Evolutionary conservation across 2,113 vertebrate genomes (phyloP).

Genomic region (Platanista minor): DNA sequence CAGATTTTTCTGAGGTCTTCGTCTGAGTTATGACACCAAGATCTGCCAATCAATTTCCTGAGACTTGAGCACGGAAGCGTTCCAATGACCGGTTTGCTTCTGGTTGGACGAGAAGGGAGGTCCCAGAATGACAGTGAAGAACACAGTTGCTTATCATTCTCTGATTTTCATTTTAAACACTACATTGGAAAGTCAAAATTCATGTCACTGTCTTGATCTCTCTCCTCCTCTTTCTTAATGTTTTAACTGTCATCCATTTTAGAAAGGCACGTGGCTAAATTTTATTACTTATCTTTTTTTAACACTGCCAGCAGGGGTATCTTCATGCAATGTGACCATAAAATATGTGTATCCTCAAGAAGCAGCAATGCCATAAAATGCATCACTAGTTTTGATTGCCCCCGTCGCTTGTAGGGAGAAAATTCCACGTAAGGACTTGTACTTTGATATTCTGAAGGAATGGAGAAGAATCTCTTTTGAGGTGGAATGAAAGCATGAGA

Average conservation of each 20-base stretch:
- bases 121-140: not conserved
- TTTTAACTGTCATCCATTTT: not conserved
- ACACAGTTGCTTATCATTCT: not conserved
- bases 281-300: slow-evolving; percentile 59
- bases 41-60: too few species aligned
- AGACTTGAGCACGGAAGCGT: not conserved
- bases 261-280: slow-evolving; percentile 30
- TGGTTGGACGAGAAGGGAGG: not conserved
- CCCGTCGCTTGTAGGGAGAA: slow-evolving; percentile 47
- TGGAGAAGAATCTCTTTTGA: slow-evolving; percentile 37
- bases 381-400: slow-evolving; percentile 69
- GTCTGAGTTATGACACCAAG: not conserved
- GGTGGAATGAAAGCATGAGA: slow-evolving; percentile 24
- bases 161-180: not conserved
- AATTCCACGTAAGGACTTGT: slow-evolving; percentile 37
- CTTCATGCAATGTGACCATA: slow-evolving; percentile 66
- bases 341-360: slow-evolving; percentile 54
- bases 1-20: not conserved
- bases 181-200: not conserved
- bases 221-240: not conserved
- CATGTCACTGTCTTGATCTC: not conserved
- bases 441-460: slow-evolving; percentile 50
- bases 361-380: slow-evolving; percentile 67
- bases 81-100: not conserved
- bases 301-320: slow-evolving; percentile 47